A percentile compares a stretch with the other conserved stretches of the same genome.
Evolutionary conservation across 2,113 vertebrate genomes (phyloP).

Genomic region (Steatornis caripensis): DNA sequence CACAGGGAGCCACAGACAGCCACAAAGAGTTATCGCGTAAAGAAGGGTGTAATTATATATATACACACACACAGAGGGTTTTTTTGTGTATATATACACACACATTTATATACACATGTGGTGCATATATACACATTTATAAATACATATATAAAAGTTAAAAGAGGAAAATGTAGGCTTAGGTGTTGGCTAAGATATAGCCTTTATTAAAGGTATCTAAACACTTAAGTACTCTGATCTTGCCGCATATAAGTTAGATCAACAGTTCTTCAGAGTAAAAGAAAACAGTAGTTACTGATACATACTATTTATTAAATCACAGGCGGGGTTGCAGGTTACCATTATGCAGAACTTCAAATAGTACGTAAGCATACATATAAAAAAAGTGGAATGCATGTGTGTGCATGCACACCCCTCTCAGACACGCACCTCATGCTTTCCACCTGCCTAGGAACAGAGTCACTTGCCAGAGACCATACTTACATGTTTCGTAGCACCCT

Average conservation of each 20-base stretch:
- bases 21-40: not conserved
- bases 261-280: not conserved
- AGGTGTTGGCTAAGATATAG: not conserved
- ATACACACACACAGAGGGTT: too few species aligned
- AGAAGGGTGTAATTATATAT: not conserved
- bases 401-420: fast-evolving
- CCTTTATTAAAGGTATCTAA: not conserved
- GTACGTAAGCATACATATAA: not conserved
- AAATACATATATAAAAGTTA: not conserved
- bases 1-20: not conserved
- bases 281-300: not conserved
- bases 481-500: not conserved
- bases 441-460: not conserved
- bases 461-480: not conserved
- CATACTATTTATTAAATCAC: not conserved
- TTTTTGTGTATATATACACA: not conserved
- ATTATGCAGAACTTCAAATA: fast-evolving
- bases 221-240: not conserved
- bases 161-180: not conserved
- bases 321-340: not conserved
- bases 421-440: fast-evolving
- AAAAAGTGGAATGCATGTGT: not conserved
- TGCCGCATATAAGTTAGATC: not conserved
- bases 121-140: not conserved
- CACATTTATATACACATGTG: not conserved